phyloP scores from a whole-genome alignment of 2,888 invertebrate genomes.

The Leptopilina drosophilae region DNA sequence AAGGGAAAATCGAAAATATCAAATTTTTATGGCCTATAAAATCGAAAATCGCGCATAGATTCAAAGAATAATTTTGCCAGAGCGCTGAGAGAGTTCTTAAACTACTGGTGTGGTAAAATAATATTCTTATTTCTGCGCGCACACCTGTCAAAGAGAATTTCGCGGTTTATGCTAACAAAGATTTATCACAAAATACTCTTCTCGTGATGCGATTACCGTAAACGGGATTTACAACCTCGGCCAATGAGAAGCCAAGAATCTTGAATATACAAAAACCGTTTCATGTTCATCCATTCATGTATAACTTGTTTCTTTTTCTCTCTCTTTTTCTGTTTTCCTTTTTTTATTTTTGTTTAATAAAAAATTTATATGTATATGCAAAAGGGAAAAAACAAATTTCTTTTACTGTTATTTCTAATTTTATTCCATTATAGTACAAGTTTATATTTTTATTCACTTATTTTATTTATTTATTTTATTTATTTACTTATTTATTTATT shows the following conservation, averaged over 20 bases:
- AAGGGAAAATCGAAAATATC: neutral
- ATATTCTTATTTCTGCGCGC: neutral
- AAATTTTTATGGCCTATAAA: neutral
- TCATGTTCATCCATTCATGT: constrained; percentile 24
- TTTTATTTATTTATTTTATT: too few relatives aligned
- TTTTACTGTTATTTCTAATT: constrained; percentile 6
- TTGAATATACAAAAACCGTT: neutral
- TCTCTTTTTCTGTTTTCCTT: neutral
- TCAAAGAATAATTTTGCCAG: neutral
- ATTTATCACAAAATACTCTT: constrained; percentile 4
- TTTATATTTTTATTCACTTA: too few relatives aligned
- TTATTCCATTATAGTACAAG: neutral
- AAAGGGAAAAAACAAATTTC: neutral
- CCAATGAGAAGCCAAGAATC: constrained; percentile 21
- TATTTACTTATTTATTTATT: too few relatives aligned
- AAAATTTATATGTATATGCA: neutral
- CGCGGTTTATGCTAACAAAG: constrained; percentile 16
- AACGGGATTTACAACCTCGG: neutral
- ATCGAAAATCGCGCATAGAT: neutral
- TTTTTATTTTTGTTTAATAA: neutral
- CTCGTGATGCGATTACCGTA: constrained; percentile 23
- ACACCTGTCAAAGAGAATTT: constrained; percentile 27
- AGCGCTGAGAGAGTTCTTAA: neutral
- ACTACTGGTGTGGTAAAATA: neutral
- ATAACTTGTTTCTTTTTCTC: neutral